Conservation (phyloP, 2,888 invertebrate species). For the Petrolisthes manimaculis region DNA sequence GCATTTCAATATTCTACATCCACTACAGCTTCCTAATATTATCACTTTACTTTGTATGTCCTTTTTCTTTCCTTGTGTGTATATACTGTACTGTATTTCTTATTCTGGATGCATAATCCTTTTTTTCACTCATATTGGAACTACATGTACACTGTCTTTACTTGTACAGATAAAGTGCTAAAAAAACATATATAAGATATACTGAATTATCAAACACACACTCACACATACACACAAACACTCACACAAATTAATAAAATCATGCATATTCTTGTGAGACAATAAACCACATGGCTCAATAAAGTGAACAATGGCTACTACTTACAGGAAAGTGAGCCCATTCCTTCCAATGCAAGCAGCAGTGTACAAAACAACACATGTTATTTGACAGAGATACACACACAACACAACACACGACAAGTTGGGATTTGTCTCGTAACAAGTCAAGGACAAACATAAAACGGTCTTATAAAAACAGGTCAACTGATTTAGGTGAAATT, state of each 20-base stretch:
- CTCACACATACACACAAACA: not conserved
- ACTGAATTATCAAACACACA: not conserved
- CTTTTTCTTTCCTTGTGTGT: too few relatives aligned
- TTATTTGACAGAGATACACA: slow-evolving; percentile 42
- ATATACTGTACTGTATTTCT: too few relatives aligned
- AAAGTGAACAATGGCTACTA: slow-evolving; percentile 56
- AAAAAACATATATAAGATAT: not conserved
- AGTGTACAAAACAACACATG: slow-evolving; percentile 53
- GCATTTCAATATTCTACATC: not conserved
- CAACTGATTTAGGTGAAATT: too few relatives aligned
- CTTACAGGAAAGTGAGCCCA: slow-evolving; percentile 68
- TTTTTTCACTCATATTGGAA: too few relatives aligned
- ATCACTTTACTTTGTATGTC: not conserved
- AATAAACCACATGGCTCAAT: slow-evolving; percentile 3
- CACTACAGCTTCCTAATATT: not conserved
- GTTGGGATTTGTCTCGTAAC: slow-evolving; percentile 66
- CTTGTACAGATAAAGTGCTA: too few relatives aligned
- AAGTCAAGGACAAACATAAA: not conserved
- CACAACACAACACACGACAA: slow-evolving; percentile 68
- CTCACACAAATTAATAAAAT: not conserved
- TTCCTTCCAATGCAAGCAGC: slow-evolving; percentile 66
- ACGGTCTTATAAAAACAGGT: not conserved
- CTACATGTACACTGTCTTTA: too few relatives aligned
- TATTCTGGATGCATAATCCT: too few relatives aligned
- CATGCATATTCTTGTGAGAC: not conserved